Evolutionary conservation across 2,113 vertebrate genomes (phyloP), one percentile per base, ranked within the genome.

Genomic region (Pogonocichla stellata): DNA sequence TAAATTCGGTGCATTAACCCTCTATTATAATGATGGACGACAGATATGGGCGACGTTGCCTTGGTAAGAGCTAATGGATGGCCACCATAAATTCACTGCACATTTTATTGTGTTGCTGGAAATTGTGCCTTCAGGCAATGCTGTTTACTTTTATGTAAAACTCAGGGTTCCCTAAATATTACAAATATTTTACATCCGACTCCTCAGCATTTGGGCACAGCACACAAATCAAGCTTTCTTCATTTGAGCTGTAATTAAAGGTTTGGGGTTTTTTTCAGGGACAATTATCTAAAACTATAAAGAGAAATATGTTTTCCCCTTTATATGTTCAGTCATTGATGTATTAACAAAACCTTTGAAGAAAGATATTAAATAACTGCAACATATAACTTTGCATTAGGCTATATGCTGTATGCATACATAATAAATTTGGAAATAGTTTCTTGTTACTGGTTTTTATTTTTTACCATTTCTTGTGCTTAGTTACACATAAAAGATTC

Each of bases 1-100:
- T 99, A 99, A 99, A 99, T 99, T 99, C 97, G 93, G 98, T 99
- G 99, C 99, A 99, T 99, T 99, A 99, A 99, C 99, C 99, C 99
- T 99, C 99, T 99, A 99, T 99, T 99, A 99, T 99, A 99, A 99
- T 99, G 99, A 99, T 99, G 99, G 99, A 99, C 99, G 99, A 99
- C 99, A 99, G 99, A 99, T 99, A 99, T 98, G 99, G 99, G 98
- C 99, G 99, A 99, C 99, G 98, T 99, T 99, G 99, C 99, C 99
- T 99, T 99, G 99, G 99, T 99, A 99, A 99, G 99, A 99, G 98
- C 99, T 99, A 99, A 99, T 99, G 99, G 99, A 99, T 99, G 99
- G 99, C 98, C 99, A 98, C 99, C 99, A 99, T 99, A 99, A 99
- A 99, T 99, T 99, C 99, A 99, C 98, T 98, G 99, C 99, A 99